These are phyloP conservation scores for Chaitophorus viminalis DNA, from an alignment of 2,888 invertebrate species.

Conservation along the genomic window DNA sequence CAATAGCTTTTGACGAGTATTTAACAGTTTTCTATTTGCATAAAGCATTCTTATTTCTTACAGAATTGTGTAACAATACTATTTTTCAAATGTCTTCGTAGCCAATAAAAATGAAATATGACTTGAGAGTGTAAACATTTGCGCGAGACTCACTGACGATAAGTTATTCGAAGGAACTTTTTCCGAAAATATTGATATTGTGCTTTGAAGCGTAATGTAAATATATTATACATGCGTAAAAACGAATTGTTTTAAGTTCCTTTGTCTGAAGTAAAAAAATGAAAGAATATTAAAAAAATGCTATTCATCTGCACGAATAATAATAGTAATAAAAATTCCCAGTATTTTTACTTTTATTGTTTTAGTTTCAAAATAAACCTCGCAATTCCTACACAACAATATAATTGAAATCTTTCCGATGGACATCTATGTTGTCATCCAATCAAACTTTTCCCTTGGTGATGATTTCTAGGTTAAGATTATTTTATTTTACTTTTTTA, in stretches of 20 bases:
- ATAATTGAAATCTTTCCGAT: neutral
- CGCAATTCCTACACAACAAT: neutral
- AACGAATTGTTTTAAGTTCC: neutral
- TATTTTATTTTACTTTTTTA: neutral
- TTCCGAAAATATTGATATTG: conserved; percentile 40
- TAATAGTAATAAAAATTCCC: neutral
- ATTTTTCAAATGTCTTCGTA: neutral
- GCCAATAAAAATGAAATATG: conserved; percentile 15
- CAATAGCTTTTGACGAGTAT: neutral
- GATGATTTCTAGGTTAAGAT: neutral
- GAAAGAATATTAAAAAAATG: neutral
- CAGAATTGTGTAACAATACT: neutral
- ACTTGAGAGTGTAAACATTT: neutral
- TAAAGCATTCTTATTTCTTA: neutral
- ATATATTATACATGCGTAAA: neutral
- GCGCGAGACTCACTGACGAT: neutral
- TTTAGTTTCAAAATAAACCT: conserved; percentile 20
- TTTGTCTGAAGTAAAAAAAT: conserved; percentile 16
- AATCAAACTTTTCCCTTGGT: neutral
- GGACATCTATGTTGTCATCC: neutral
- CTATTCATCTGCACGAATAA: conserved; percentile 33
- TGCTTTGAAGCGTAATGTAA: conserved; percentile 4
- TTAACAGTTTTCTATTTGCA: neutral
- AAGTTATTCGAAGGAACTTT: conserved; percentile 1
- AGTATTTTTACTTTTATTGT: neutral